phyloP scores from a whole-genome alignment of 2,113 vertebrate species.

The Leucosticte australis region DNA sequence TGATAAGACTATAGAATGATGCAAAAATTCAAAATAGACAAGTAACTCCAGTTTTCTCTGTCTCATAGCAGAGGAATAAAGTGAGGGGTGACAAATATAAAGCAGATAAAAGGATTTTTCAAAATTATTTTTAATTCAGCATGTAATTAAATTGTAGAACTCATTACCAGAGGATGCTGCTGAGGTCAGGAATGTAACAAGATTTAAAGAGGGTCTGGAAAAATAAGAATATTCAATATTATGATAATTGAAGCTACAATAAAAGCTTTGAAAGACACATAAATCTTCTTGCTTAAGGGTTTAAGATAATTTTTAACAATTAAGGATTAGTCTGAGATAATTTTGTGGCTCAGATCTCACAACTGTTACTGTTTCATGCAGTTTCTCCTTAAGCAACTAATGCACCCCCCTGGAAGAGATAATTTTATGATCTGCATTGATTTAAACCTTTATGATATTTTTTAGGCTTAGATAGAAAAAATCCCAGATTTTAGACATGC shows the following conservation, averaged over 20 bases:
- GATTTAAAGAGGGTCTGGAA: constrained; percentile 58
- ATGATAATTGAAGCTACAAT: not conserved
- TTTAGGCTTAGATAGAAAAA: not conserved
- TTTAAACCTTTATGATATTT: not conserved
- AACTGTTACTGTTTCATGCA: not conserved
- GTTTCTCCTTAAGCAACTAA: not conserved
- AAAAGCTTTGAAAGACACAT: not conserved
- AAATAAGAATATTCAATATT: constrained; percentile 34
- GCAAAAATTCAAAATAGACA: not conserved
- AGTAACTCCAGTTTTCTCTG: not conserved
- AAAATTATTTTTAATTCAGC: not conserved
- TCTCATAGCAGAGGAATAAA: not conserved
- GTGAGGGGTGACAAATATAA: not conserved
- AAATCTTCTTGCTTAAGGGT: constrained; percentile 9
- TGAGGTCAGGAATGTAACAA: constrained; percentile 60
- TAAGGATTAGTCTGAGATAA: not conserved
- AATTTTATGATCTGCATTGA: not conserved
- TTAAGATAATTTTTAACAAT: constrained; percentile 31
- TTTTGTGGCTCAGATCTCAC: not conserved
- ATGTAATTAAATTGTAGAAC: constrained; percentile 41
- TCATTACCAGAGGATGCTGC: constrained; percentile 60
- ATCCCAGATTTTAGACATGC: not conserved
- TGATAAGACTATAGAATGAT: not conserved
- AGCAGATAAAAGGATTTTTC: not conserved
- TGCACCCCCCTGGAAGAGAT: not conserved